Evolutionary conservation across 2,888 invertebrate genomes (phyloP).

Genomic region (Chironomus riparius): DNA sequence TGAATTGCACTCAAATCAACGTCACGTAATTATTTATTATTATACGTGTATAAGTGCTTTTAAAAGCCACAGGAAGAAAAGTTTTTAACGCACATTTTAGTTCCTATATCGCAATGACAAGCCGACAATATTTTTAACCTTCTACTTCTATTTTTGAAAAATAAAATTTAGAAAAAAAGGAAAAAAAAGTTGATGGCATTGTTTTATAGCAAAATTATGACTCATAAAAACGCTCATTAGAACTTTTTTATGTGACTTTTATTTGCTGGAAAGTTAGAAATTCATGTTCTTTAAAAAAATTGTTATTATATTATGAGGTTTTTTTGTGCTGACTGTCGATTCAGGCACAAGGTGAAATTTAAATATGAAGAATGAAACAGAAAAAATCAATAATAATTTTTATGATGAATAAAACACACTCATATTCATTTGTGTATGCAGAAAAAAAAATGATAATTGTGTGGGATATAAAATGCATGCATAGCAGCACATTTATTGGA

Average conservation of each 20-base stretch:
- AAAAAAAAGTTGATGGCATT: conserved; percentile 4
- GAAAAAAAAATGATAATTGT: not conserved
- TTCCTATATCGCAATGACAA: not conserved
- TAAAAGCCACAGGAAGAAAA: no score
- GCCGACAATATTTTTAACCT: not conserved
- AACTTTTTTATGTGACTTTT: conserved; percentile 22
- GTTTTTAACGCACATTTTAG: no score
- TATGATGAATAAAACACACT: not conserved
- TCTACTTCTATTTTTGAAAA: not conserved
- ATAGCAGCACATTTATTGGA: no score
- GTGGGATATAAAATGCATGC: no score
- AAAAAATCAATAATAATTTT: no score
- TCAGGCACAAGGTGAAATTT: not conserved
- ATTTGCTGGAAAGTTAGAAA: conserved; percentile 1
- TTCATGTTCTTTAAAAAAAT: not conserved
- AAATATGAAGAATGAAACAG: not conserved
- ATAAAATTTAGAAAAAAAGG: not conserved
- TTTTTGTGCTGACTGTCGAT: not conserved
- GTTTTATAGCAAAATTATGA: conserved; percentile 18
- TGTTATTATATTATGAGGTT: not conserved
- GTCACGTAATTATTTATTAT: no score
- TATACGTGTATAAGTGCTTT: no score
- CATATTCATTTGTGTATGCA: not conserved
- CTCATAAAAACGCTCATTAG: conserved; percentile 15
- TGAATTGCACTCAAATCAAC: no score